Evolutionary conservation across 2,113 vertebrate species (phyloP).

Genomic region (Machaerirhynchus nigripectus): DNA sequence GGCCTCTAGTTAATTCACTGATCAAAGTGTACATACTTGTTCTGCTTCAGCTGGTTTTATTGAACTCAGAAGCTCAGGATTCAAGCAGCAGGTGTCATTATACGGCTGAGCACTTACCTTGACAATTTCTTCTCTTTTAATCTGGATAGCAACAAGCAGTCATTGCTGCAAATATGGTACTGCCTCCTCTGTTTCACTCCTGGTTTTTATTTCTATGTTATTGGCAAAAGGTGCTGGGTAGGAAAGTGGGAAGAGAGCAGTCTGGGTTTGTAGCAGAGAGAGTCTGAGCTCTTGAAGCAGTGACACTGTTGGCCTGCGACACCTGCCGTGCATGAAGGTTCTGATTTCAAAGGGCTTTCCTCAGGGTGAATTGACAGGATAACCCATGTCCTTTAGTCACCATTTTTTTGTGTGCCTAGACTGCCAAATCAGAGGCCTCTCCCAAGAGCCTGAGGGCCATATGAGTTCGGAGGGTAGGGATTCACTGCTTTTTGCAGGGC

Average conservation of each 20-base stretch:
- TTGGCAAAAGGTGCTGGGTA: not conserved
- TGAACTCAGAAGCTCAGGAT: not conserved
- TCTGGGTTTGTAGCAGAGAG: not conserved
- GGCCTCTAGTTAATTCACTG: not conserved
- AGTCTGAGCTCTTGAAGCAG: not conserved
- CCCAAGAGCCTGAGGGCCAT: accelerated
- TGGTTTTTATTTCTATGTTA: not conserved
- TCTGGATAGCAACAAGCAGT: not conserved
- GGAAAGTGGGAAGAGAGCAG: not conserved
- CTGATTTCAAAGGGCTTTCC: not conserved
- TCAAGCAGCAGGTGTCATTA: not conserved
- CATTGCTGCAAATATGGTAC: not conserved
- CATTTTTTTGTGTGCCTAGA: not conserved
- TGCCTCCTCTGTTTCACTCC: not conserved
- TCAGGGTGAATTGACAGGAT: not conserved
- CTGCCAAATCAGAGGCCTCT: not conserved
- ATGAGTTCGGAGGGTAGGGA: not conserved
- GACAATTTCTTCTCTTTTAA: not conserved
- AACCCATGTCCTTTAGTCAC: not conserved
- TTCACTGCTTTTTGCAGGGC: not conserved
- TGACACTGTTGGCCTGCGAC: not conserved
- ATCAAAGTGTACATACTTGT: not conserved
- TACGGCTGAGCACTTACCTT: not conserved
- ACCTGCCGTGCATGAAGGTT: not conserved
- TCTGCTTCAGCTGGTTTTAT: not conserved